Conservation (phyloP, 2,113 vertebrate species). For the Hippocampus barbouri region DNA sequence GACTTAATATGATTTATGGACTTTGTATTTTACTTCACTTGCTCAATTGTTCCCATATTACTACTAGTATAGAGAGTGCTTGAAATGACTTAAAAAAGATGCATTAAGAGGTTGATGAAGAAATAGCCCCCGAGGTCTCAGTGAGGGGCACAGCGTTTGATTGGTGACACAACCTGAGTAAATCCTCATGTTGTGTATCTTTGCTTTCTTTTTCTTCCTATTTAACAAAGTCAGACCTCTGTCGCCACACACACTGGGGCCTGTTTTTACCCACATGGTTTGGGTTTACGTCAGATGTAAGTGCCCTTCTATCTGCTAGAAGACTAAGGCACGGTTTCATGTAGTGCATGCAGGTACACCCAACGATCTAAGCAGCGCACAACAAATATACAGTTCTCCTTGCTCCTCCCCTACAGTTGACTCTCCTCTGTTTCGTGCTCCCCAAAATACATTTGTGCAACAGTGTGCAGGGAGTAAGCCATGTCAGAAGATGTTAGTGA, state of each 20-base stretch:
- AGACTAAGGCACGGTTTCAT: constrained; percentile 44
- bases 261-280: constrained; percentile 63
- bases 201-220: constrained; percentile 48
- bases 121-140: constrained; percentile 33
- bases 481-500: constrained; percentile 69
- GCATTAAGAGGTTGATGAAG: not conserved
- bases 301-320: constrained; percentile 28
- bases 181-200: constrained; percentile 48
- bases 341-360: constrained; percentile 50
- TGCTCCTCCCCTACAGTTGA: constrained; percentile 44
- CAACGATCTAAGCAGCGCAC: constrained; percentile 49
- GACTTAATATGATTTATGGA: not conserved
- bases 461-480: constrained; percentile 67
- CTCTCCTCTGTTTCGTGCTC: constrained; percentile 38
- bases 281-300: constrained; percentile 52
- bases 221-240: constrained; percentile 45
- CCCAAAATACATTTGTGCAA: constrained; percentile 62
- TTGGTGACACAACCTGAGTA: constrained; percentile 41
- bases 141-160: constrained; percentile 7
- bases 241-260: constrained; percentile 44
- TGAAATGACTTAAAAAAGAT: not conserved
- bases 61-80: not conserved
- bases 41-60: not conserved
- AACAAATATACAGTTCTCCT: constrained; percentile 35
- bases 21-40: not conserved